phyloP scores from a whole-genome alignment of 2,113 vertebrate genomes.

The Lepus americanus region DNA sequence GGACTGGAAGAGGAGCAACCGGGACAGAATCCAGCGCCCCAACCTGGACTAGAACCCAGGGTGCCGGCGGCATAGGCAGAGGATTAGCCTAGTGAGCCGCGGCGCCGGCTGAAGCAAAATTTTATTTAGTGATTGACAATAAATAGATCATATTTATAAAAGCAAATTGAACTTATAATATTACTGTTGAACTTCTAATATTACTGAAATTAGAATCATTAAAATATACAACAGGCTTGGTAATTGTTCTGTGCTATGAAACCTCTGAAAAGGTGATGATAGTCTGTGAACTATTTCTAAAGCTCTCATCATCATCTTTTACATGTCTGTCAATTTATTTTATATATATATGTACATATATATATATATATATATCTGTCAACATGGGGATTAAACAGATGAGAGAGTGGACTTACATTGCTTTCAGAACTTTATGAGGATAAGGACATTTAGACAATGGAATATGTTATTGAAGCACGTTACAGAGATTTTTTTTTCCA shows the following conservation, averaged over 20 bases:
- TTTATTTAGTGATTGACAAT: not conserved
- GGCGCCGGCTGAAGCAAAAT: not conserved
- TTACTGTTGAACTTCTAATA: not conserved
- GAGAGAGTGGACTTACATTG: constrained; percentile 8
- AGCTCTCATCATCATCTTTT: constrained; percentile 44
- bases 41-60: too few relatives aligned
- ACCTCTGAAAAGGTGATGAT: not conserved
- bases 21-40: too few relatives aligned
- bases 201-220: not conserved
- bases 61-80: too few relatives aligned
- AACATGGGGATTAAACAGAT: constrained; percentile 61
- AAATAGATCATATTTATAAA: constrained; percentile 44
- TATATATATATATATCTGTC: constrained; percentile 29
- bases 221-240: not conserved
- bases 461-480: constrained; percentile 58
- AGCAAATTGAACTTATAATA: constrained; percentile 14
- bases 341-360: not conserved
- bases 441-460: constrained; percentile 66
- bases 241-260: constrained; percentile 32
- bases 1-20: too few relatives aligned
- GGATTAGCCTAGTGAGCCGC: too few relatives aligned
- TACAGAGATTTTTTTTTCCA: constrained; percentile 41
- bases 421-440: constrained; percentile 57
- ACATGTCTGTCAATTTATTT: constrained; percentile 67
- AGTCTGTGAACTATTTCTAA: constrained; percentile 3